Evolutionary conservation across 1,140 invertebrate species (phyloP), one percentile per base, ranked within the genome.

Genomic region (Ips typographus): DNA sequence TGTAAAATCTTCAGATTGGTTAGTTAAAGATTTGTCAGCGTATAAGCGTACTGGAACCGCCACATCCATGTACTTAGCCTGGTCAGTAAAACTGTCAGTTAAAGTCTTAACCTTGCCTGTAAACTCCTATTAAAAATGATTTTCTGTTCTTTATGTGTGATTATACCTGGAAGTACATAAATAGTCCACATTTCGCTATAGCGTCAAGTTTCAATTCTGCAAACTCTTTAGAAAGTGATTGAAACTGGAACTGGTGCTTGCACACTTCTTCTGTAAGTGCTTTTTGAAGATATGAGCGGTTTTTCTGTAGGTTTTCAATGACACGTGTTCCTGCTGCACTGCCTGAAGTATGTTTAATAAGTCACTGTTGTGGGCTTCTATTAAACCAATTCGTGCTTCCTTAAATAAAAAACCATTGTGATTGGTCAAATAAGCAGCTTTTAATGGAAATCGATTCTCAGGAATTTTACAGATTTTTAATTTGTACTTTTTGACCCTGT

Each of bases 191-290:
- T n/a, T 61, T 42, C 0, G 22, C 22, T 22, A 22, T 22, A 22
- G 22, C 22, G 22, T 22, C 22, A 22, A 22, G 5, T 44, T 63
- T 63, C n/a, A 40, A 51, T 52, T 63, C 5, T 37, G 43, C 43
- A 61, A n/a, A 61, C 38, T 61, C 4, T 7, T 8, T 37, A 44
- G 22, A 44, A 5, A 61, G 8, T 3, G 43, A 8, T 52, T 63
- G 38, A 40, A 49, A 52, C 4, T 63, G 49, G n/a, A 39, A 7
- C 40, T 51, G n/a, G 39, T 40, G 22, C 40, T 44, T 44, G 41
- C 61, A 63, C 44, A 63, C 61, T 52, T 63, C 44, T 40, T 38
- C 52, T 38, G 41, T 2, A 2, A 63, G 38, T 36, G n/a, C 47
- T 51, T 52, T 51, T 38, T 51, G 3, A 7, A 63, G 38, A 4